Percentiles rank a stretch among this genome's conserved stretches.
Evolutionary conservation across 2,888 invertebrate species (phyloP).

Genomic region (Xestia c-nigrum): DNA sequence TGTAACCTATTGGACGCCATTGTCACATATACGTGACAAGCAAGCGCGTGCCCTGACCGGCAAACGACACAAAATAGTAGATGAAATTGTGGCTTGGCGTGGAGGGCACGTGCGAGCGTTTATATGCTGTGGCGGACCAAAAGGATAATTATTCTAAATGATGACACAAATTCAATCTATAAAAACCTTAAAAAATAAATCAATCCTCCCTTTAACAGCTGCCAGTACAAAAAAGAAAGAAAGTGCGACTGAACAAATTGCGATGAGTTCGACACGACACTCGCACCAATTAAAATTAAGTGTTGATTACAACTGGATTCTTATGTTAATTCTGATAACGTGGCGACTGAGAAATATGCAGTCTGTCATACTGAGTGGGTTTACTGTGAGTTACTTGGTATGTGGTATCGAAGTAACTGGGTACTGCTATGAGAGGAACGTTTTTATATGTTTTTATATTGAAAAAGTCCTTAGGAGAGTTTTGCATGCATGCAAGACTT

Average conservation of each 20-base stretch:
- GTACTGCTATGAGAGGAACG: neutral
- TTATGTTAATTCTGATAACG: conserved; percentile 61
- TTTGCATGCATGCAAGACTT: too few species aligned
- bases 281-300: conserved; percentile 52
- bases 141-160: neutral
- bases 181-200: neutral
- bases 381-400: conserved; percentile 32
- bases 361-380: conserved; percentile 30
- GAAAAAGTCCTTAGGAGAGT: too few species aligned
- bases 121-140: too few species aligned
- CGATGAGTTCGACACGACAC: conserved; percentile 26
- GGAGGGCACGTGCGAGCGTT: too few species aligned
- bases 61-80: too few species aligned
- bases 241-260: conserved; percentile 52
- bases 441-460: too few species aligned
- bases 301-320: conserved; percentile 55
- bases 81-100: too few species aligned
- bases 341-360: conserved; percentile 14
- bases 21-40: too few species aligned
- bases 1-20: too few species aligned
- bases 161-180: neutral
- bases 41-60: too few species aligned
- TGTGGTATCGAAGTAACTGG: neutral
- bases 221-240: neutral
- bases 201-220: conserved; percentile 6